A percentile compares a stretch with the other conserved stretches of the same genome.
Evolutionary conservation across 2,113 vertebrate species (phyloP).

Genomic region (Mastomys coucha): DNA sequence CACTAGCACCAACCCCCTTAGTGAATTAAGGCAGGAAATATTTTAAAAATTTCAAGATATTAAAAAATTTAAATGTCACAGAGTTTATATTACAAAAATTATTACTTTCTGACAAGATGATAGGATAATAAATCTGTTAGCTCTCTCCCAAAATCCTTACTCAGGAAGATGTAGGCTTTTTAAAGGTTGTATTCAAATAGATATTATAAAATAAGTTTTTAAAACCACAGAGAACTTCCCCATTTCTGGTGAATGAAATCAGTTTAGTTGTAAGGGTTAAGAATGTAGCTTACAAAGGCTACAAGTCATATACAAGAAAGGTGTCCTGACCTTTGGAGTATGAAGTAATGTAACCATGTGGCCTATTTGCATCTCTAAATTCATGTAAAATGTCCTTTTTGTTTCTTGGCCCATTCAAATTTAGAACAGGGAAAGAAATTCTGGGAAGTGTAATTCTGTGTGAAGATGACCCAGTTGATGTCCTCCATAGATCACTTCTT

Average conservation of each 20-base stretch:
- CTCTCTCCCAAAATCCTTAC: not conserved
- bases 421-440: not conserved
- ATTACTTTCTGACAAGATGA: not conserved
- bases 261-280: not conserved
- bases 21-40: not conserved
- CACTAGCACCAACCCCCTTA: not conserved
- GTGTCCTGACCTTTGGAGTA: not conserved
- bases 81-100: not conserved
- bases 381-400: not conserved
- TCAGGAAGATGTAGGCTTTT: not conserved
- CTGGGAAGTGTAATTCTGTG: not conserved
- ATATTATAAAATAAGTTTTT: not conserved
- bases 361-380: not conserved
- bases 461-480: not conserved
- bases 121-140: not conserved
- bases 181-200: not conserved
- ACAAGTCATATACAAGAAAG: not conserved
- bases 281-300: not conserved
- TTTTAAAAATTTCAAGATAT: not conserved
- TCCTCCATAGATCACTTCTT: not conserved
- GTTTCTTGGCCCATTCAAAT: not conserved
- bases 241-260: not conserved
- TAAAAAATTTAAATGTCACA: not conserved
- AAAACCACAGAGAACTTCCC: not conserved
- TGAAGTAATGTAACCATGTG: not conserved